Percentiles rank a stretch among this genome's conserved stretches.
phyloP scores from a whole-genome alignment of 2,797 vertebrate genomes.

The Phataginus tricuspis region DNA sequence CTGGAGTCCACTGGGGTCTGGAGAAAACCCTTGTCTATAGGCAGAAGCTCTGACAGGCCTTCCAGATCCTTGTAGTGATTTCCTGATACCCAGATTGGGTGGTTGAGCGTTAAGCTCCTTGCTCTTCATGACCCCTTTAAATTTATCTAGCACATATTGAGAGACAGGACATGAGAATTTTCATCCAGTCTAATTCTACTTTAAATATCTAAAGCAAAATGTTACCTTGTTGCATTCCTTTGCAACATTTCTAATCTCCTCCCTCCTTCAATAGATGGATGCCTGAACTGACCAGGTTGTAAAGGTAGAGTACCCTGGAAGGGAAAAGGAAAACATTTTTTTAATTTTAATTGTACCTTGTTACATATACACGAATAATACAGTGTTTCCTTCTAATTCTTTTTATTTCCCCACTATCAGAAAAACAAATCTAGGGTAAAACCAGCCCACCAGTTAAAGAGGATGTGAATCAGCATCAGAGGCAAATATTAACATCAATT shows the following conservation, averaged over 20 bases:
- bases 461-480: background rate
- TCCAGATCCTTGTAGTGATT: background rate
- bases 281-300: background rate
- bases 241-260: background rate
- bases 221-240: background rate
- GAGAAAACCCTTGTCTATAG: background rate
- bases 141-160: background rate
- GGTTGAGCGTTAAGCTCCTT: background rate
- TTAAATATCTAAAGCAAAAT: background rate
- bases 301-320: background rate
- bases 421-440: slow-evolving; percentile 9
- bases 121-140: background rate
- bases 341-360: background rate
- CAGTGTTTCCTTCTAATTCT: background rate
- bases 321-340: background rate
- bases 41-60: background rate
- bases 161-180: background rate
- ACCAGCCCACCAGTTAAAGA: background rate
- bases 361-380: background rate
- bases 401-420: background rate
- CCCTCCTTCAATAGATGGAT: background rate
- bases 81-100: background rate
- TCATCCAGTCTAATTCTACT: background rate
- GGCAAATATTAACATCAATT: background rate
- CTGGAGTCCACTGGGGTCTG: background rate